Evolutionary conservation across 2,113 vertebrate genomes (phyloP).

Genomic region (Stomatorhinus ivindoensis): DNA sequence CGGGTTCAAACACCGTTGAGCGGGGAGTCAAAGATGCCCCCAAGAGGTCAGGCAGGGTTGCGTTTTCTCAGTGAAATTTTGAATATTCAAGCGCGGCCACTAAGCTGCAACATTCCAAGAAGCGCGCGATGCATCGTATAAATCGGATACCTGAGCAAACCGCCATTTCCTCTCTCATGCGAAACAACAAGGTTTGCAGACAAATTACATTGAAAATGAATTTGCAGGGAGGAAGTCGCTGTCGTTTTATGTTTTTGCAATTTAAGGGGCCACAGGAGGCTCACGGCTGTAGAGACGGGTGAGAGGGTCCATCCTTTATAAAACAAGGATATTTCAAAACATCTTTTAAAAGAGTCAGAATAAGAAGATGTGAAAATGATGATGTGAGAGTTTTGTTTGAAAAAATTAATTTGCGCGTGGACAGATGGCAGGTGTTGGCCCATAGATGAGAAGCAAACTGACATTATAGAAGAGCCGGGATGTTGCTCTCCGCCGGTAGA

Average conservation of each 20-base stretch:
- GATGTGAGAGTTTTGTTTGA: not conserved
- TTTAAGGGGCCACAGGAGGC: not conserved
- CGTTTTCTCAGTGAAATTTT: not conserved
- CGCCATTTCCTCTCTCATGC: slow-evolving; percentile 24
- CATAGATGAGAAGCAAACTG: not conserved
- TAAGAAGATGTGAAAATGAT: not conserved
- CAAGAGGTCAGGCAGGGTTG: not conserved
- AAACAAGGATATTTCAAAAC: not conserved
- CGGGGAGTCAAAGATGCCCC: not conserved
- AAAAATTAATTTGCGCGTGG: not conserved
- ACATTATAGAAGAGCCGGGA: not conserved
- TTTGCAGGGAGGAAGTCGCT: not conserved
- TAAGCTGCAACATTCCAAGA: not conserved
- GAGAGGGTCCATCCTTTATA: not conserved
- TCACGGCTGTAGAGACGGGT: not conserved
- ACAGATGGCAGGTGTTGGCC: not conserved
- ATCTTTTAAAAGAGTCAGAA: not conserved
- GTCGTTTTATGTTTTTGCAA: not conserved
- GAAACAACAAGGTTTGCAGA: not conserved
- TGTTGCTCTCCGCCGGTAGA: not conserved
- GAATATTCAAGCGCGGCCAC: not conserved
- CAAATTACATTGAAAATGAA: not conserved
- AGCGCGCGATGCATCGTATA: not conserved
- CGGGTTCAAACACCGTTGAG: not conserved
- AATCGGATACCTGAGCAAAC: slow-evolving; percentile 26